Conservation (phyloP, 2,113 vertebrate species). For the Bufo gargarizans region DNA sequence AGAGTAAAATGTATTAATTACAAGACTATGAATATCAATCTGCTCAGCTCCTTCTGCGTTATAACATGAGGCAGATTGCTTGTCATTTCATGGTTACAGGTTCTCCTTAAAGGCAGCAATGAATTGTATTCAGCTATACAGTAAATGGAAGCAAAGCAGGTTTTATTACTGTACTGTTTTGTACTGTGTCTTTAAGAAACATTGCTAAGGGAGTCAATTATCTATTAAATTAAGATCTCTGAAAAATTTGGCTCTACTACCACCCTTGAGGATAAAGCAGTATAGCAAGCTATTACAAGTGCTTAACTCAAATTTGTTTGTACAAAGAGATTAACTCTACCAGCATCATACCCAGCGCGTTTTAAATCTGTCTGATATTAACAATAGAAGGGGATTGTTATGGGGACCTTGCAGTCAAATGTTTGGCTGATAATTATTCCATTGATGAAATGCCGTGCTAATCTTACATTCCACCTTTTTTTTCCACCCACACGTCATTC, state of each 20-base stretch:
- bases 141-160: neutral
- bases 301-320: slow-evolving; percentile 24
- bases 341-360: neutral
- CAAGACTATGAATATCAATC: no score
- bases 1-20: no score
- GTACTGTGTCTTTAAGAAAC: slow-evolving; percentile 16
- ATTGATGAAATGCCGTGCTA: slow-evolving; percentile 27
- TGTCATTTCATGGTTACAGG: no score
- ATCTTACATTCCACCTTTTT: slow-evolving; percentile 4
- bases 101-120: neutral
- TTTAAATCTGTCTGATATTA: slow-evolving; percentile 6
- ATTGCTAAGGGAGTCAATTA: slow-evolving; percentile 27
- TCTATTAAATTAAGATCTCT: slow-evolving; percentile 27
- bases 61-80: no score
- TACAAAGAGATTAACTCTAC: slow-evolving; percentile 29
- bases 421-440: neutral
- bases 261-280: slow-evolving; percentile 2
- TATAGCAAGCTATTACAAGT: neutral
- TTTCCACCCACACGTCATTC: slow-evolving; percentile 34
- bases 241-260: neutral
- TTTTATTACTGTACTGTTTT: neutral
- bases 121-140: neutral
- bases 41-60: no score
- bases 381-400: neutral
- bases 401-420: neutral